These are phyloP conservation scores for Sebastes steindachneri DNA, from an alignment of 2,797 vertebrate genomes.

Conservation along the genomic window DNA sequence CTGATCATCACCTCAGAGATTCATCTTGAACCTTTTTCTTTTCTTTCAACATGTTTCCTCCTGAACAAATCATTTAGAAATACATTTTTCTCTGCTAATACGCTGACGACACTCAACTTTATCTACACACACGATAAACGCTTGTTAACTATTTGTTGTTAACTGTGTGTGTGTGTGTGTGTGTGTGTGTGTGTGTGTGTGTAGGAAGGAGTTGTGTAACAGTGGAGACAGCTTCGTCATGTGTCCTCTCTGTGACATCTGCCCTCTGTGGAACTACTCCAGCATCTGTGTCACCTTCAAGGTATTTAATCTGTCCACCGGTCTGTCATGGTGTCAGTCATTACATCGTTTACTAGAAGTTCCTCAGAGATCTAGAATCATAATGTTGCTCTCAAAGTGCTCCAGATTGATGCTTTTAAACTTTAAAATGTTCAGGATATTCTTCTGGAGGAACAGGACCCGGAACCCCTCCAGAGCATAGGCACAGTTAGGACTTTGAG, in stretches of 20 bases:
- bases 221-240: slow-evolving; percentile 72
- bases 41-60: not conserved
- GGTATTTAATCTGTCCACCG: slow-evolving; percentile 62
- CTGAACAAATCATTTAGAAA: not conserved
- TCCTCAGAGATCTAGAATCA: too few species aligned
- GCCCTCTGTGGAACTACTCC: slow-evolving; percentile 85
- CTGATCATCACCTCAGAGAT: not conserved
- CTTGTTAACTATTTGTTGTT: not conserved
- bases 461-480: too few species aligned
- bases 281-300: slow-evolving; percentile 82
- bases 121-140: not conserved
- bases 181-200: not conserved
- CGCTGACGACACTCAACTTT: not conserved
- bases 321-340: not conserved
- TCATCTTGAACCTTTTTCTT: not conserved
- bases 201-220: slow-evolving; percentile 80
- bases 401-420: too few species aligned
- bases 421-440: too few species aligned
- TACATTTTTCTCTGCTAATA: not conserved
- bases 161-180: not conserved
- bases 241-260: slow-evolving; percentile 86
- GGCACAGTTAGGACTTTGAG: too few species aligned
- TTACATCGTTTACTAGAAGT: too few species aligned
- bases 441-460: too few species aligned
- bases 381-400: too few species aligned